Evolutionary conservation across 2,113 vertebrate genomes (phyloP), one percentile per base, ranked within the genome.

Genomic region (Alaudala cheleensis): DNA sequence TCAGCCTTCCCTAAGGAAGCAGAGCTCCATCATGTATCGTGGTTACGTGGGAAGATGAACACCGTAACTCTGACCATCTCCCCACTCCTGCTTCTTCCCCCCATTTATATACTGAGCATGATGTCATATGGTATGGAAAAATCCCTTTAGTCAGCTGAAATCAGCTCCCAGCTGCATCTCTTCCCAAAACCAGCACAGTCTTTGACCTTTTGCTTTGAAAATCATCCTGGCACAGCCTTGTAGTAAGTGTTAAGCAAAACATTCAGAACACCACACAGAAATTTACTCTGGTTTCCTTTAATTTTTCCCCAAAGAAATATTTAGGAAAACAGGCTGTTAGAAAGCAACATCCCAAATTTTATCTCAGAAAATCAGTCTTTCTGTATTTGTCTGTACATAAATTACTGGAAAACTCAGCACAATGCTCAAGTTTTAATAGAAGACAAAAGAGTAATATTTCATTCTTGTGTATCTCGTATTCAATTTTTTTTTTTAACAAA

Each of bases 301-400:
- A 37, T 26, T 26, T 28, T 28, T 11, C 1, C 4, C 5, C 4
- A 10, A 47, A 14, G 34, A 91, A 33, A 2, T 57, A 37, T 31
- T 81, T 70, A 71, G 23, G 40, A 64, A 84, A 91, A 64, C 3
- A 65, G 3, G 14, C 12, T 29, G 6, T 73, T 62, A 53, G 45
- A 84, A 86, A 73, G 3, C 1, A 91, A 50, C 7, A 0, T 3
- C 8, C 2, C 7, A 39, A 0, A 60, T 44, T 76, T 79, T 49
- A 18, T 24, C 26, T 47, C 40, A 42, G 29, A 85, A 85, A 72
- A 72, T 67, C 21, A 61, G 19, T 47, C 57, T 81, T 87, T 2
- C 11, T 74, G 25, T 42, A 67, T 15, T 78, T 77, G 6, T 18
- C 29, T 42, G 60, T 83, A 66, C 11, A 23, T 56, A 79, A 85